Conservation (phyloP, 2,888 invertebrate genomes). For the Rotaria socialis region DNA sequence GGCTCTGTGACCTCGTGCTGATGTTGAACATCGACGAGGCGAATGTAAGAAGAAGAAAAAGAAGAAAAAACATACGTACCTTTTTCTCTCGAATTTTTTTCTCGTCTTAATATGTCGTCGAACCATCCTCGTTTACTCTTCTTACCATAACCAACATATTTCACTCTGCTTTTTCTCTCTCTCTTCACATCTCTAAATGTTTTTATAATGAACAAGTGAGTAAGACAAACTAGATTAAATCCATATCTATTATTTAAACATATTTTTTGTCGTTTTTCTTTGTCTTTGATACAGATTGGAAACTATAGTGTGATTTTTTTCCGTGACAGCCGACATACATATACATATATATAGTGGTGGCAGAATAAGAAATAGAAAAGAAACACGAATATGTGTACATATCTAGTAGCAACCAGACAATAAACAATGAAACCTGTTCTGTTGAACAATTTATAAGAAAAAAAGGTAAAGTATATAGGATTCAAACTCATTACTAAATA, state of each 20-base stretch:
- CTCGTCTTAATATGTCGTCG: not conserved
- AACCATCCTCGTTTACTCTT: not conserved
- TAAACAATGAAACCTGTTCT: not conserved
- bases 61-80: not conserved
- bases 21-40: constrained; percentile 23
- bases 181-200: not conserved
- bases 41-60: not conserved
- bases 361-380: not conserved
- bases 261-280: not conserved
- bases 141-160: not conserved
- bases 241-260: not conserved
- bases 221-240: no score
- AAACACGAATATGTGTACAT: not conserved
- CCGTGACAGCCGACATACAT: not conserved
- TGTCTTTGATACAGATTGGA: no score
- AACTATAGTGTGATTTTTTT: no score
- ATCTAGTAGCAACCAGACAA: not conserved
- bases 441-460: not conserved
- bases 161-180: not conserved
- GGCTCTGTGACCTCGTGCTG: constrained; percentile 25
- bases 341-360: not conserved
- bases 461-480: not conserved
- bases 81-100: not conserved
- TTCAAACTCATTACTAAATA: not conserved
- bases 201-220: not conserved